Conservation (phyloP, 2,797 vertebrate genomes). For the Thamnophis elegans region DNA sequence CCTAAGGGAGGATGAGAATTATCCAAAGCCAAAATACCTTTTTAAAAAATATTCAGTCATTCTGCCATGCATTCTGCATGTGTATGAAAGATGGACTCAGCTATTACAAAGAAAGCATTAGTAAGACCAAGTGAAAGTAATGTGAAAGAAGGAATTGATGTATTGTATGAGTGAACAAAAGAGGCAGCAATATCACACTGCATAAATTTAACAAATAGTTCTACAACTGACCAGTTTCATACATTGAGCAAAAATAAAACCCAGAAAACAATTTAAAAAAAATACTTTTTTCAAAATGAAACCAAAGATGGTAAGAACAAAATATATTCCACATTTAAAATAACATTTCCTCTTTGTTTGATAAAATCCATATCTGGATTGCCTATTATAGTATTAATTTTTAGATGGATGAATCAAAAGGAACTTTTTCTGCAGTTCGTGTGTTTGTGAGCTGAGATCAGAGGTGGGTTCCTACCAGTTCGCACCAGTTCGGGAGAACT, state of each 20-base stretch:
- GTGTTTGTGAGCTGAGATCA: not conserved
- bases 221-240: not conserved
- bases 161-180: conserved; percentile 12
- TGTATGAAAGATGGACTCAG: not conserved
- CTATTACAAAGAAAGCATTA: not conserved
- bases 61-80: not conserved
- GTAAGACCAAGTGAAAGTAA: not conserved
- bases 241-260: not conserved
- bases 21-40: not conserved
- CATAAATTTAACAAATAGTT: conserved; percentile 13
- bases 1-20: not conserved
- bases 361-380: not conserved
- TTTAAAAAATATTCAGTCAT: not conserved
- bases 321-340: not conserved
- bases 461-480: too few relatives aligned
- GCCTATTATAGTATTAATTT: not conserved
- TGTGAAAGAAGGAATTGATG: not conserved
- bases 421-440: not conserved
- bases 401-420: not conserved
- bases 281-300: not conserved
- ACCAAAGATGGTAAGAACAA: not conserved
- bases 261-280: not conserved
- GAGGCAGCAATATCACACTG: not conserved
- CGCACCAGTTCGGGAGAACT: too few relatives aligned
- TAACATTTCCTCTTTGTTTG: not conserved